Evolutionary conservation across 2,888 invertebrate genomes (phyloP).

Genomic region (Cinara cedri): DNA sequence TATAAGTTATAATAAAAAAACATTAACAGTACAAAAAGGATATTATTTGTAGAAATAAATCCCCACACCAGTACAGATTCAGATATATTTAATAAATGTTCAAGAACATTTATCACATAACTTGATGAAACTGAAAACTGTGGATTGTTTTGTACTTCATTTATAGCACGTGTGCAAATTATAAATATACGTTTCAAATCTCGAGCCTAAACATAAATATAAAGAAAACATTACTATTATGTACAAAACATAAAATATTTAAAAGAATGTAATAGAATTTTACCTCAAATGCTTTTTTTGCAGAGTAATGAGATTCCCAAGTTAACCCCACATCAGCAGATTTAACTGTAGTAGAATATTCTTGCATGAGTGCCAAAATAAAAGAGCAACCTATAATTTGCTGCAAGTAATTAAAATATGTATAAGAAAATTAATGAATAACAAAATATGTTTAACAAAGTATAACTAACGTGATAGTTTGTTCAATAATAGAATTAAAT

Average conservation of each 20-base stretch:
- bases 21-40: constrained; percentile 63
- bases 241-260: background rate
- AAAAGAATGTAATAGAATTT: background rate
- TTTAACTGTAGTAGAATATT: constrained; percentile 83
- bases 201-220: constrained; percentile 64
- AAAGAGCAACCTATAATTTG: constrained; percentile 85
- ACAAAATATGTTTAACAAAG: background rate
- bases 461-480: background rate
- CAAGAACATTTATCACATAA: constrained; percentile 69
- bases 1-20: background rate
- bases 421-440: background rate
- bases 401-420: constrained; percentile 63
- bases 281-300: constrained; percentile 83
- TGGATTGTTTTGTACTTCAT: constrained; percentile 68
- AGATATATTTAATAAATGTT: constrained; percentile 76
- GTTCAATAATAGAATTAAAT: background rate
- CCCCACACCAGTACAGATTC: constrained; percentile 84
- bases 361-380: constrained; percentile 82
- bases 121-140: constrained; percentile 64
- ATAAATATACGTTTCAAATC: constrained; percentile 82
- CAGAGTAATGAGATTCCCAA: constrained; percentile 84
- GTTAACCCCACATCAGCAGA: constrained; percentile 86
- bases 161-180: constrained; percentile 71
- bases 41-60: constrained; percentile 71
- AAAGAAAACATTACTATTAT: background rate